Base-by-base conservation (phyloP, 2,888 invertebrate genomes). In the Cryptosula pallasiana region DNA sequence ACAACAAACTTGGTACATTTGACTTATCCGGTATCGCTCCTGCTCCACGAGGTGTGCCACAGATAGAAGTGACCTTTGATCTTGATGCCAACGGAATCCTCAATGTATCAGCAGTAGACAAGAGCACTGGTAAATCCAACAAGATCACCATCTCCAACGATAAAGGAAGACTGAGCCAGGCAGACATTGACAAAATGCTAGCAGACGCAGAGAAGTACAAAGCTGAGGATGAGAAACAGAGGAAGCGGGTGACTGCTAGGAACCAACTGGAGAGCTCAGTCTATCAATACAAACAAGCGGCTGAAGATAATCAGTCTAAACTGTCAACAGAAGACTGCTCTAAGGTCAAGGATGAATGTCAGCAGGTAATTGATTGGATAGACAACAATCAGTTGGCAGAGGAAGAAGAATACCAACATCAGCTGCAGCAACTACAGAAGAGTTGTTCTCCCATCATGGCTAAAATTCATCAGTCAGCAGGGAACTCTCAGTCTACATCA, bases 71-170 rank as follows among this genome's bases (percentile, higher is more conserved):
- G n/a, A n/a, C n/a, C n/a, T n/a, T n/a, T n/a, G n/a, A n/a, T n/a
- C 87, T 94, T 72, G 94, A 94, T 78, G 93, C 93, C 23, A 94
- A 95, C 81, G 94, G 94, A 74, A 95, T 95, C 74, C 76, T 85
- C 55, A 83, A 84, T 71, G 85, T 86, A 0, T 79, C 83, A 0
- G 85, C 85, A 9, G 77, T 76, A 83, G 93, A 94, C 78, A 89
- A 87, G 78, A 91, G 92, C 76, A 92, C 92, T 0, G n/a, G n/a
- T n/a, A n/a, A n/a, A n/a, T n/a, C n/a, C n/a, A n/a, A n/a, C n/a
- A n/a, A n/a, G n/a, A n/a, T n/a, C n/a, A n/a, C n/a, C n/a, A n/a
- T n/a, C n/a, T n/a, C n/a, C n/a, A n/a, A n/a, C n/a, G n/a, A n/a
- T n/a, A n/a, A n/a, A n/a, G n/a, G n/a, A n/a, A n/a, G n/a, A n/a